Conservation (phyloP, 1,140 invertebrate genomes). For the Apolygus lucorum region DNA sequence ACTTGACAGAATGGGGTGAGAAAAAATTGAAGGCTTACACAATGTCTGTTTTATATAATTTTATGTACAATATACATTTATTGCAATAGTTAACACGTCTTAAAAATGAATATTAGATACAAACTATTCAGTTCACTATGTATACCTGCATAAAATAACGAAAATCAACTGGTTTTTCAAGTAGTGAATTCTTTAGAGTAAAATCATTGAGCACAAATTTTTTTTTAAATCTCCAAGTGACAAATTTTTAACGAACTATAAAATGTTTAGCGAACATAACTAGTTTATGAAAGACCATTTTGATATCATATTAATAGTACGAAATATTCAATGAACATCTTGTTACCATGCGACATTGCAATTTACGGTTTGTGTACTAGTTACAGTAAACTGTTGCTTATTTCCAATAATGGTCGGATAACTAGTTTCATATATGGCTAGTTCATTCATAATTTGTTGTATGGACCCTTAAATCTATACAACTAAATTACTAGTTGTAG, state of each 20-base stretch:
- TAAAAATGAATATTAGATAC: not conserved
- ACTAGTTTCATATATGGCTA: not conserved
- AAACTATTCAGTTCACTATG: not conserved
- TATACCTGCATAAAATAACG: not conserved
- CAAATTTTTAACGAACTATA: not conserved
- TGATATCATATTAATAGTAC: not conserved
- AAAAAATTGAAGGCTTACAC: too few species aligned
- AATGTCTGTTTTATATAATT: too few species aligned
- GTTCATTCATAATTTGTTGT: not conserved
- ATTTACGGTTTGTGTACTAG: not conserved
- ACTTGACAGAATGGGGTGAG: too few species aligned
- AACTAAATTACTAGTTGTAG: not conserved
- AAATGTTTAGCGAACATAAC: not conserved
- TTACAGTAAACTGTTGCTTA: not conserved
- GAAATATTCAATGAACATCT: not conserved
- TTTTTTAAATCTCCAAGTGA: not conserved
- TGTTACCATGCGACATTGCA: not conserved
- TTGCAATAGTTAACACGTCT: not conserved
- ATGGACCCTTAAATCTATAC: not conserved
- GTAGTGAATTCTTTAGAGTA: not conserved
- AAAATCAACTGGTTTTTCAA: not conserved
- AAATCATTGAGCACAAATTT: not conserved
- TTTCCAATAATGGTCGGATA: not conserved
- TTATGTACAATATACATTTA: not conserved
- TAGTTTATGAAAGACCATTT: not conserved